Evolutionary conservation across 2,797 vertebrate genomes (phyloP), one percentile per base, ranked within the genome.

Genomic region (Anguilla obscura): DNA sequence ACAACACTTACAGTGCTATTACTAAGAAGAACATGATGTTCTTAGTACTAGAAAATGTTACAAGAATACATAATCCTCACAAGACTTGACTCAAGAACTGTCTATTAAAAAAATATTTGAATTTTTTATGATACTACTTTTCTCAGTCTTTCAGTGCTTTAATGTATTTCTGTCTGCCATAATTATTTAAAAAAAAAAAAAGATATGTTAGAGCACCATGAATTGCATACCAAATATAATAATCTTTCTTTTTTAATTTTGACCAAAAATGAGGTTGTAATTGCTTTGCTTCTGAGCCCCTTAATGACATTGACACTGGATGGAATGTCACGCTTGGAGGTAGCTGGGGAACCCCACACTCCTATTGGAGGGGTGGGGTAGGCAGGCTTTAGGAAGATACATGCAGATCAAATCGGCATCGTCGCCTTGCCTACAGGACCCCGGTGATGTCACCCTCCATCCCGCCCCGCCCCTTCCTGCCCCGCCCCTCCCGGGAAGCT

Each of bases 321-420:
- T 87, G 89, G 90, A 93, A 93, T 90, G 90, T 93, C 92, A 93
- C 93, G 91, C 92, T 89, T 88, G 85, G 87, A 85, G 85, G 86
- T 88, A 87, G 74, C 90, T 48, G 90, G 91, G 92, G 92, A 93
- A 88, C 86, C 90, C 88, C 89, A 86, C 45, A 88, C 86, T 30
- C 33, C n/a, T 71, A n/a, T 14, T 21, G 63, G 63, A 6, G 21
- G 63, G 71, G 71, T 2, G 58, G 27, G 50, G n/a, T 86, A 90
- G 90, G 93, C 90, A 92, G 92, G 93, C 92, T 90, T 94, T 94
- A 93, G 92, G 90, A 92, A 95, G 91, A 92, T 89, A 90, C 92
- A 89, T 90, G 89, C 91, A 90, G 94, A 89, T 91, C 92, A 94
- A 94, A 92, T 92, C 93, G 95, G 92, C 90, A 76, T 89, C 86